These are phyloP conservation scores for Pristionchus maxplancki DNA, from an alignment of 2,888 invertebrate genomes.

Conservation along the genomic window DNA sequence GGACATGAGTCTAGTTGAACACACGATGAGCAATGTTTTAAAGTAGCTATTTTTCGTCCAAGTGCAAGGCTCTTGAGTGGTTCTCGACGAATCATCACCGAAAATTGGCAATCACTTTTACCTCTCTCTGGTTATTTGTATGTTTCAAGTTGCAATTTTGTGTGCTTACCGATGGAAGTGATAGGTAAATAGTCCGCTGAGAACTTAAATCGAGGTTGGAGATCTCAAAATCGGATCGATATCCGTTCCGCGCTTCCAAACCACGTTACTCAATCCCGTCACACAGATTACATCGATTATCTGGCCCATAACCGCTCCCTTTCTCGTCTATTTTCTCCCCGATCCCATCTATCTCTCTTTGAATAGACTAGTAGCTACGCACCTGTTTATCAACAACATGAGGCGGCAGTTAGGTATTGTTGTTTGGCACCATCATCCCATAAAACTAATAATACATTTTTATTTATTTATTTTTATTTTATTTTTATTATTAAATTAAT, in stretches of 20 bases:
- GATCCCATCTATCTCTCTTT: neutral
- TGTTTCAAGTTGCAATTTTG: neutral
- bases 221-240: neutral
- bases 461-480: neutral
- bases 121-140: neutral
- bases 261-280: neutral
- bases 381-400: conserved; percentile 23
- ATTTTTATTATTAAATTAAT: too few species aligned
- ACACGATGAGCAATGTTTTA: neutral
- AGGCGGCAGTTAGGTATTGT: neutral
- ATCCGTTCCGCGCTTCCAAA: neutral
- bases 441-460: neutral
- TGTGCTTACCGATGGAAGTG: neutral
- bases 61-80: conserved; percentile 13
- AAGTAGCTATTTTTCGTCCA: neutral
- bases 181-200: neutral
- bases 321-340: neutral
- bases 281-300: conserved; percentile 48
- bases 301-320: conserved; percentile 13
- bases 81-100: neutral
- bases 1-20: neutral
- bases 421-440: neutral
- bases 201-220: neutral
- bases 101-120: neutral
- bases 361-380: neutral